Percentiles rank a stretch among this genome's conserved stretches.
These are phyloP conservation scores for Vanessa cardui DNA, from an alignment of 2,888 invertebrate genomes.

Conservation along the genomic window DNA sequence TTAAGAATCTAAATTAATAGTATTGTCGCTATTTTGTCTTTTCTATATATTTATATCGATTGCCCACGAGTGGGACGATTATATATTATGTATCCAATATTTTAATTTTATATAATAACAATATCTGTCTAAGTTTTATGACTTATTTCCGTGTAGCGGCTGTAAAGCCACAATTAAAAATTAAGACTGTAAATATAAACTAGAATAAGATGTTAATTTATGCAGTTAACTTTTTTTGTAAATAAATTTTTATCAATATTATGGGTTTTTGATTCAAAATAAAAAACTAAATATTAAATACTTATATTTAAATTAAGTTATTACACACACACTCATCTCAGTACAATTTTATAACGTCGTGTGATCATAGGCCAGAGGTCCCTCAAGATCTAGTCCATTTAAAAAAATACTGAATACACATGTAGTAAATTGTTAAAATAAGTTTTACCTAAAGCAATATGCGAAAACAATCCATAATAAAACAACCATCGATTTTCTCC, in stretches of 20 bases:
- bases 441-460: background rate
- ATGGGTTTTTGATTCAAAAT: slow-evolving; percentile 32
- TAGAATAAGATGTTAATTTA: slow-evolving; percentile 75
- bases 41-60: background rate
- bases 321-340: slow-evolving; percentile 46
- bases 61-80: slow-evolving; percentile 1
- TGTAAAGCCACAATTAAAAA: slow-evolving; percentile 37
- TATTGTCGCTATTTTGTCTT: background rate
- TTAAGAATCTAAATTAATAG: background rate
- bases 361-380: background rate
- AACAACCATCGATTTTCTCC: background rate
- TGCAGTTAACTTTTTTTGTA: slow-evolving; percentile 69
- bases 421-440: background rate
- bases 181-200: slow-evolving; percentile 80
- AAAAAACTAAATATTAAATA: slow-evolving; percentile 16
- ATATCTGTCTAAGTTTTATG: slow-evolving; percentile 14
- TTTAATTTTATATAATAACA: slow-evolving; percentile 8
- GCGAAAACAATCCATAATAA: slow-evolving; percentile 6
- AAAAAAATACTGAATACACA: background rate
- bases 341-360: slow-evolving; percentile 7
- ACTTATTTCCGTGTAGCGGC: slow-evolving; percentile 35
- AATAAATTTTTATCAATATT: slow-evolving; percentile 64
- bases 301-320: slow-evolving; percentile 26
- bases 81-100: background rate
- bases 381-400: background rate